These are phyloP conservation scores for roundworm (Caenorhabditis elegans) DNA, from an alignment of 1,140 invertebrate species.

Conservation along the genomic window DNA sequence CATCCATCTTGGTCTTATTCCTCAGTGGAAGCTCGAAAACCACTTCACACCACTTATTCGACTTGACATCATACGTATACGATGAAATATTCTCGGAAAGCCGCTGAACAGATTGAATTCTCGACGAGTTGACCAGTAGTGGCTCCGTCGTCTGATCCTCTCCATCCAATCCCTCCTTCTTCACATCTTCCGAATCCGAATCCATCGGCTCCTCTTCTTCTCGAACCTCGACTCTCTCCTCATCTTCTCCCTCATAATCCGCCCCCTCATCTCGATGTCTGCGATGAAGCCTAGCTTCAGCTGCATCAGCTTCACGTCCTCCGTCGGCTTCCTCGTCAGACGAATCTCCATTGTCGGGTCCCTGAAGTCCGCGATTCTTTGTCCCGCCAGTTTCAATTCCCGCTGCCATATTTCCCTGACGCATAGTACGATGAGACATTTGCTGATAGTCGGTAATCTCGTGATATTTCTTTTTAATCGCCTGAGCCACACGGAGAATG, in stretches of 20 bases:
- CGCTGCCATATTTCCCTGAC: conserved; percentile 42
- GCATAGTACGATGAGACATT: conserved; percentile 48
- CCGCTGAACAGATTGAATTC: conserved; percentile 3
- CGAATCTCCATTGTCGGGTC: conserved; percentile 64
- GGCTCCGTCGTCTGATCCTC: conserved; percentile 47
- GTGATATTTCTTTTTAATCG: conserved; percentile 61
- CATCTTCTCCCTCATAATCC: conserved; percentile 68
- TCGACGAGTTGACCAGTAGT: conserved; percentile 27
- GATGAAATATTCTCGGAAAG: conserved; percentile 2
- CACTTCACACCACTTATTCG: conserved; percentile 76
- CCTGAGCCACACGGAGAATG: conserved; percentile 61
- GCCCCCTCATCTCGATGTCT: conserved; percentile 72
- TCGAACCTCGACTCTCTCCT: conserved; percentile 68
- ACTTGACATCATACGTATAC: conserved; percentile 44
- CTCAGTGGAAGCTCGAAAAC: conserved; percentile 71
- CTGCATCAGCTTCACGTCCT: conserved; percentile 67
- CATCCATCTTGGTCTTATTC: conserved; percentile 72
- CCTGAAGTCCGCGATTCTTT: conserved; percentile 6
- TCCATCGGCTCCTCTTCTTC: not conserved
- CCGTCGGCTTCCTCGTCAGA: conserved; percentile 66
- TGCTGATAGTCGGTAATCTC: conserved; percentile 49
- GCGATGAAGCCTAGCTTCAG: conserved; percentile 55
- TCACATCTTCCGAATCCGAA: conserved; percentile 66
- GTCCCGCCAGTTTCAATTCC: conserved; percentile 29
- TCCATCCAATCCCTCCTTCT: conserved; percentile 71